Evolutionary conservation across 1,140 invertebrate species (phyloP), one percentile per base, ranked within the genome.

Genomic region (Heliconius himera): DNA sequence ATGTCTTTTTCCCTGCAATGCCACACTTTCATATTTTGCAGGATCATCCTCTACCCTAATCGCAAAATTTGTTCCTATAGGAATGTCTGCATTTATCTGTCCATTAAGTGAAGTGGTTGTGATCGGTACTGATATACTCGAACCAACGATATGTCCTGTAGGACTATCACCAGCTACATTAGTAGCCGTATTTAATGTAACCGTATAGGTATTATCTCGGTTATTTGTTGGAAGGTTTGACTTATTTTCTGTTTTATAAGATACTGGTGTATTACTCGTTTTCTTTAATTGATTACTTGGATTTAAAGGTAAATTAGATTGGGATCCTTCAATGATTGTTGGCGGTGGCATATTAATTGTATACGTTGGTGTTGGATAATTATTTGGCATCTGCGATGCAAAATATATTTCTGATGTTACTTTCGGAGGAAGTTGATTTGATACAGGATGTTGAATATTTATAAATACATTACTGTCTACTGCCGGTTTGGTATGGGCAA

Each of bases 371-470:
- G 88, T 85, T 16, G 87, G 87, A 70, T 90, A 86, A 76, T 81
- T 91, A 72, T 89, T 91, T 66, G 92, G 87, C 41, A 90, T 83
- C 83, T 94, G 92, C 29, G 94, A 89, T 56, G 94, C 94, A 82
- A 92, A 95, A 83, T 95, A 95, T 75, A 95, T 90, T 88, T 95
- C 94, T 29, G 94, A 95, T 22, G 94, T 95, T 51, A 95, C 90
- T 88, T 94, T 95, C 13, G 92, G 92, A 49, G 90, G 93, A 20
- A 82, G 29, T 79, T 90, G 87, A 81, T 86, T 88, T n/a, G 92
- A 86, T 75, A 93, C 82, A 33, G 91, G 91, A 82, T 93, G 91
- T 83, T 92, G 93, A 80, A 94, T 88, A 73, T 93, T 91, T 20
- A 91, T 85, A 82, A 91, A 92, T 60, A 92, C 85, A 85, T 93